Evolutionary conservation across 2,113 vertebrate species (phyloP).

Genomic region (Colossoma macropomum): DNA sequence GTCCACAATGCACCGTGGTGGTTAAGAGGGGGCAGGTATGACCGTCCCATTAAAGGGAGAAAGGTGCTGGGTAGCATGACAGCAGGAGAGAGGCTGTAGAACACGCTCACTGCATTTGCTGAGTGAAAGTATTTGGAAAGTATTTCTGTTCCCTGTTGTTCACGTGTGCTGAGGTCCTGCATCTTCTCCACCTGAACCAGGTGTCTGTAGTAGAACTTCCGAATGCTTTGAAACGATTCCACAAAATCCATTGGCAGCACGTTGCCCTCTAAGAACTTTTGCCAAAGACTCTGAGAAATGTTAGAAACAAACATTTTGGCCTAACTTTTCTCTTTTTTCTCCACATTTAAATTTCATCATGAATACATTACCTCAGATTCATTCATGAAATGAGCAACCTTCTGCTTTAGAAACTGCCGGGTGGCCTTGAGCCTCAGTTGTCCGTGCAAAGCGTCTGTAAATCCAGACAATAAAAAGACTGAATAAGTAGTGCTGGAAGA

Average conservation of each 20-base stretch:
- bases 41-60: conserved; percentile 12
- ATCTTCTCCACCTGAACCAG: conserved; percentile 62
- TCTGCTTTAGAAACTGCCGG: conserved; percentile 51
- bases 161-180: conserved; percentile 34
- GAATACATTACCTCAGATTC: conserved; percentile 57
- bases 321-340: not conserved
- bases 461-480: not conserved
- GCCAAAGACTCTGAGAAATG: conserved; percentile 58
- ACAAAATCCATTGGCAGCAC: conserved; percentile 52
- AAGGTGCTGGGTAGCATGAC: conserved; percentile 48
- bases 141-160: not conserved
- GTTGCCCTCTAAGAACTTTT: conserved; percentile 58
- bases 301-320: not conserved
- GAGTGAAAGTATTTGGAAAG: not conserved
- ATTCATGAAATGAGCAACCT: conserved; percentile 45
- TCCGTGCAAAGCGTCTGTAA: conserved; percentile 10
- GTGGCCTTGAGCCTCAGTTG: conserved; percentile 17
- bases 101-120: not conserved
- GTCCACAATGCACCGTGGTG: not conserved
- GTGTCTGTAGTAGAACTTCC: conserved; percentile 53
- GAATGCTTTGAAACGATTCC: conserved; percentile 50
- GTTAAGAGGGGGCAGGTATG: conserved; percentile 49
- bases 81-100: conserved; percentile 43
- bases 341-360: not conserved
- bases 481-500: not conserved